Percentiles rank a stretch among this genome's conserved stretches.
These are phyloP conservation scores for Cyprinodon variegatus DNA, from an alignment of 2,113 vertebrate species.

Conservation along the genomic window DNA sequence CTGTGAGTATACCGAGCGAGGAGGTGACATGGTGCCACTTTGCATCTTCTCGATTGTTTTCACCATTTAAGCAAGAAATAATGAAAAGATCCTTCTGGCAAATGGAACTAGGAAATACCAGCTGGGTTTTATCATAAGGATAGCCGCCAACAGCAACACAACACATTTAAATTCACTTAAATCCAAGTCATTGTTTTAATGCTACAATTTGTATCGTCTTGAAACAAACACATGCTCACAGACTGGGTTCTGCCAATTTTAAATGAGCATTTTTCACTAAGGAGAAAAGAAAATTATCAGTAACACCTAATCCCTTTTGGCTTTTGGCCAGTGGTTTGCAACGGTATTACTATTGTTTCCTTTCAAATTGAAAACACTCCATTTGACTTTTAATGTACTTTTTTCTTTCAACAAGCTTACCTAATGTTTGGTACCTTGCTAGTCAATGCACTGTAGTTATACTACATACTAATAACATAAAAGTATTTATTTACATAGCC, in stretches of 20 bases:
- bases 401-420: not conserved
- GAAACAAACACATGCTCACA: not conserved
- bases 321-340: not conserved
- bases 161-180: not conserved
- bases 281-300: slow-evolving; percentile 1
- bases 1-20: slow-evolving; percentile 85
- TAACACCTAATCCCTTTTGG: not conserved
- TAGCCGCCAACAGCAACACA: not conserved
- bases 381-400: not conserved
- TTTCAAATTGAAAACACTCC: not conserved
- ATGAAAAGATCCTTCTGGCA: not conserved
- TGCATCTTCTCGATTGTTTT: not conserved
- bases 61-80: not conserved
- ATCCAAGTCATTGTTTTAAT: not conserved
- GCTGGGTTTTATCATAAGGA: not conserved
- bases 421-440: not conserved
- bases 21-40: slow-evolving; percentile 21
- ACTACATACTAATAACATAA: not conserved
- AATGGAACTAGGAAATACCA: not conserved
- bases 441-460: not conserved
- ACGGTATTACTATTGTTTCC: not conserved
- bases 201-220: not conserved
- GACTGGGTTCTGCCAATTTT: not conserved
- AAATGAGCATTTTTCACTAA: not conserved
- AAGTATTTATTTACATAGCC: not conserved